Base-by-base conservation (phyloP, 2,888 invertebrate genomes). In the Apantesis nais region DNA sequence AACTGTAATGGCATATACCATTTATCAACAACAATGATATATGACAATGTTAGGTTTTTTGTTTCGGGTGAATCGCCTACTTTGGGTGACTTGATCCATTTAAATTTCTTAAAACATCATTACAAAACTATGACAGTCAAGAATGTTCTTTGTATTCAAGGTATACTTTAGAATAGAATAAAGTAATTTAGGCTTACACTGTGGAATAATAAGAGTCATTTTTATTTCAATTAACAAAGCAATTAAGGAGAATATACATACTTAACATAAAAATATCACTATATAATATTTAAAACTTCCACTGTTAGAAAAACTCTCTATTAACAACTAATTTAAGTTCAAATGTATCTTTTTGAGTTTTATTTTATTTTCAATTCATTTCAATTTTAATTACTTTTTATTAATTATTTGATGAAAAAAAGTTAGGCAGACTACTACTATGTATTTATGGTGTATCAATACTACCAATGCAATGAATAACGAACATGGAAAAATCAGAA, bases 11-110 rank as follows among this genome's bases (percentile, higher is more conserved):
- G 80, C 75, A 78, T 74, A 65, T 73, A 80, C 76, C 80, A 85
- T 88, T 82, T 78, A 87, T 88, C 87, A 87, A 81, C 67, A 67
- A 71, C 67, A 70, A 82, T 85, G 85, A 87, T 83, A 79, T 79
- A 83, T 82, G 76, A 72, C 74, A 75, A 73, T 74, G 68, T 71
- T 72, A n/a, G 71, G 73, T 74, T 72, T 77, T 82, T 79, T 82
- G 64, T 66, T 80, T 73, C 55, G 62, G 58, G 64, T 72, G 76
- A 67, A 66, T 48, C 61, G 74, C 44, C 75, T 71, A 68, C 66
- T 48, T 74, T 62, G n/a, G 19, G 52, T 71, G 63, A 75, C 71
- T 73, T 76, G 82, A 70, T 76, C 74, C 66, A 74, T 77, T 75
- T 73, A 71, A 72, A 69, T 74, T 73, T 70, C 73, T 77, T 76